phyloP scores from a whole-genome alignment of 1,140 invertebrate genomes.

The Drosophila persimilis region DNA sequence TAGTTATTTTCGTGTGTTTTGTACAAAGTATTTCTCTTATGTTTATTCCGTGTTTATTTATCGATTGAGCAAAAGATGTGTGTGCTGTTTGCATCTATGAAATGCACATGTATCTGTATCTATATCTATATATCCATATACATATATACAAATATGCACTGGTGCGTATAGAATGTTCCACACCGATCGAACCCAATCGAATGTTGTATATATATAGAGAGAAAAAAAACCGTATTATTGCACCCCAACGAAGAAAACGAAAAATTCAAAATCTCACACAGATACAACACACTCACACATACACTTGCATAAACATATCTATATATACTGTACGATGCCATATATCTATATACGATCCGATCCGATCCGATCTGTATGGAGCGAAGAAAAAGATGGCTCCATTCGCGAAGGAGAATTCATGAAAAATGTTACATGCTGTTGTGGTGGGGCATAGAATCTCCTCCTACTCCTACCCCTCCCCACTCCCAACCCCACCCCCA shows the following conservation, averaged over 20 bases:
- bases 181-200: too few species aligned
- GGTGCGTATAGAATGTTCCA: too few species aligned
- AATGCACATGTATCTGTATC: constrained; percentile 46
- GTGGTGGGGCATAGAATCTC: constrained; percentile 27
- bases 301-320: constrained; percentile 27
- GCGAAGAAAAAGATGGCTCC: constrained; percentile 44
- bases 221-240: too few species aligned
- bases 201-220: too few species aligned
- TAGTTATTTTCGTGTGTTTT: constrained; percentile 34
- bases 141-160: constrained; percentile 46
- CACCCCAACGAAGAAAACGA: not conserved
- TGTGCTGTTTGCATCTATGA: constrained; percentile 41
- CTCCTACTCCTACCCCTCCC: not conserved
- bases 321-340: constrained; percentile 2
- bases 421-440: constrained; percentile 75
- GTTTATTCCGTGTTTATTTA: constrained; percentile 20
- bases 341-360: not conserved
- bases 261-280: not conserved
- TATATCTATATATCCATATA: constrained; percentile 26
- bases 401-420: constrained; percentile 63
- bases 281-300: constrained; percentile 27
- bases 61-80: constrained; percentile 39
- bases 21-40: constrained; percentile 13
- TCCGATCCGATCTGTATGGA: constrained; percentile 24
- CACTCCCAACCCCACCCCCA: too few species aligned